Percentiles rank a stretch among this genome's conserved stretches.
Evolutionary conservation across 2,888 invertebrate species (phyloP).

Genomic region (Trachelus iudaicus): DNA sequence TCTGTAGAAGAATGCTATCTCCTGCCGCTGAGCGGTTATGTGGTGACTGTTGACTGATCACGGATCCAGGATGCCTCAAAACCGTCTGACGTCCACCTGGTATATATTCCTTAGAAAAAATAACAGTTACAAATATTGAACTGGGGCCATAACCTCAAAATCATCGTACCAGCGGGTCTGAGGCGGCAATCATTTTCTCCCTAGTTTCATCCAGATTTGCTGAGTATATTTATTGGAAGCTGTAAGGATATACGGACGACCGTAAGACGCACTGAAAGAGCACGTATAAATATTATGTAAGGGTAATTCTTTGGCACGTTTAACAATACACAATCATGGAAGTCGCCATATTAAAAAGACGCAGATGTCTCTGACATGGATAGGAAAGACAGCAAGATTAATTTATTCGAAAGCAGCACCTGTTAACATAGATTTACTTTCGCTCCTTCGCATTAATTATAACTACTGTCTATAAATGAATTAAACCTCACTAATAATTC

Average conservation of each 20-base stretch:
- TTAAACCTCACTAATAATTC: background rate
- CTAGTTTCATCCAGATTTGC: slow-evolving; percentile 92
- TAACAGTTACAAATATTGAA: background rate
- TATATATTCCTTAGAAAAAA: slow-evolving; percentile 78
- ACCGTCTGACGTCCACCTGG: slow-evolving; percentile 88
- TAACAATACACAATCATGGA: slow-evolving; percentile 15
- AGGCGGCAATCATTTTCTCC: slow-evolving; percentile 89
- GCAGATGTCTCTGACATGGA: slow-evolving; percentile 7
- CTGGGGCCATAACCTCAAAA: slow-evolving; percentile 1
- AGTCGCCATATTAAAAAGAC: slow-evolving; percentile 29
- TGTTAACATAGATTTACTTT: background rate
- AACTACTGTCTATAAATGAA: background rate
- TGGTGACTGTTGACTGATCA: slow-evolving; percentile 64
- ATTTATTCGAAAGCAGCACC: background rate
- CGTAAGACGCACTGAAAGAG: background rate
- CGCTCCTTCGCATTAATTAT: background rate
- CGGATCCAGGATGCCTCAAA: slow-evolving; percentile 80
- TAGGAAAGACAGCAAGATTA: background rate
- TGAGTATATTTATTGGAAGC: slow-evolving; percentile 42
- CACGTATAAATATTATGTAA: background rate
- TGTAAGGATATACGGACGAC: background rate
- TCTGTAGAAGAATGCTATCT: slow-evolving; percentile 77
- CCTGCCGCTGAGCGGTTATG: slow-evolving; percentile 67
- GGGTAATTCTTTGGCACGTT: background rate
- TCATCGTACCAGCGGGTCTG: slow-evolving; percentile 83